Conservation (phyloP, 92 coral and sea anemone genomes). For the Porites divaricata region DNA sequence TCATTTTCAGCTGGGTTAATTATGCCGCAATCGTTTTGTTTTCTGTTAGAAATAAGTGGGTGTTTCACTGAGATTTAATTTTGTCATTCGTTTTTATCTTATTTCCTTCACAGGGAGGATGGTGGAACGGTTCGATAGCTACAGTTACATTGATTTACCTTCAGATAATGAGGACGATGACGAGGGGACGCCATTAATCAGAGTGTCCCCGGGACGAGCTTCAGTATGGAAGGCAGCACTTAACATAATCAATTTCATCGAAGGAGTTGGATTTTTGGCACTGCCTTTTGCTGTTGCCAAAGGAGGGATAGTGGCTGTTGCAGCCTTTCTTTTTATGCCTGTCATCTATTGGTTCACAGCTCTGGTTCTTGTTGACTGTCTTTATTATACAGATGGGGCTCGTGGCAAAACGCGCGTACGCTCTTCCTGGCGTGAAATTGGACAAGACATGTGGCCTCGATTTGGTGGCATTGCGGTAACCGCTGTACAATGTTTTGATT, state of each 20-base stretch:
- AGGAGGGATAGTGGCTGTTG: slow-evolving; percentile 62
- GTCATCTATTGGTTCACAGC: slow-evolving; percentile 57
- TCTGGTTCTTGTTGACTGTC: slow-evolving; percentile 53
- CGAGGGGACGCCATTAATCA: neutral
- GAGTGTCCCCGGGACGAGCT: neutral
- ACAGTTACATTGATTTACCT: neutral
- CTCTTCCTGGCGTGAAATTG: slow-evolving; percentile 62
- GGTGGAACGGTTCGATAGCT: neutral
- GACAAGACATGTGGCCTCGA: slow-evolving; percentile 56
- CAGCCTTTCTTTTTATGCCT: slow-evolving; percentile 47
- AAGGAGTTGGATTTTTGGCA: slow-evolving; percentile 66
- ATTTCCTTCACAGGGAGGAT: neutral
- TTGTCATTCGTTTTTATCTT: no score
- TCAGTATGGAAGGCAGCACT: slow-evolving; percentile 57
- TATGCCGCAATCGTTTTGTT: no score
- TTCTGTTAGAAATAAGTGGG: no score
- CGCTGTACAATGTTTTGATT: slow-evolving; percentile 35
- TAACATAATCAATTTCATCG: slow-evolving; percentile 57
- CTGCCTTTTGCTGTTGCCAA: slow-evolving; percentile 61
- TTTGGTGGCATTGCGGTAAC: slow-evolving; percentile 46
- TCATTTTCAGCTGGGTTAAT: no score
- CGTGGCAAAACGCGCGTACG: slow-evolving; percentile 48
- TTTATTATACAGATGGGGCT: slow-evolving; percentile 26
- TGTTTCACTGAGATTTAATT: no score
- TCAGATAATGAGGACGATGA: neutral